Conservation (phyloP, 2,797 vertebrate species). For the Kryptolebias ocellatus region DNA sequence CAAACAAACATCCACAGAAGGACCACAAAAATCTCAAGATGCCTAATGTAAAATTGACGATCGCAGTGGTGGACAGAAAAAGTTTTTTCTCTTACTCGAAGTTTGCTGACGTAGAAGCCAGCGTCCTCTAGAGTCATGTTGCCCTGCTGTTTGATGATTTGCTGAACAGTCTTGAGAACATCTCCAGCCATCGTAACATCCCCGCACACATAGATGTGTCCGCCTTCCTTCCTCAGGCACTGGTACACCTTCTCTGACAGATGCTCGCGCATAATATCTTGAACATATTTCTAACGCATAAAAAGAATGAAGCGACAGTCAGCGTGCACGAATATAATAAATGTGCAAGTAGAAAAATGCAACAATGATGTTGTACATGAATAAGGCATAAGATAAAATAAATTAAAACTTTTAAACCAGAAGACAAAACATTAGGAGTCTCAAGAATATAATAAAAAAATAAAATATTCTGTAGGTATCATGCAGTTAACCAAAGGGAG, state of each 20-base stretch:
- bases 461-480: no score
- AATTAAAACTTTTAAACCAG: no score
- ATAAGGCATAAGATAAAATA: no score
- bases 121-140: slow-evolving; percentile 90
- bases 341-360: no score
- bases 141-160: slow-evolving; percentile 90
- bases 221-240: slow-evolving; percentile 90
- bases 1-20: background rate
- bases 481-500: no score
- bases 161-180: slow-evolving; percentile 94
- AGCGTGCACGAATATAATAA: slow-evolving; percentile 9
- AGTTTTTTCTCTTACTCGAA: slow-evolving; percentile 83
- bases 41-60: background rate
- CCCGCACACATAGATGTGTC: slow-evolving; percentile 97
- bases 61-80: background rate
- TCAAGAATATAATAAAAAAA: no score
- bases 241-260: slow-evolving; percentile 90
- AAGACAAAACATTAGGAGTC: no score
- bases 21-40: background rate
- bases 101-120: slow-evolving; percentile 93
- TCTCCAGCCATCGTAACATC: slow-evolving; percentile 98
- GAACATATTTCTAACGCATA: slow-evolving; percentile 92
- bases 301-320: slow-evolving; percentile 11
- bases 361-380: no score
- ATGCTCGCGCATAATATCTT: slow-evolving; percentile 94